Conservation (phyloP, 2,113 vertebrate genomes). For the Sorex fumeus region DNA sequence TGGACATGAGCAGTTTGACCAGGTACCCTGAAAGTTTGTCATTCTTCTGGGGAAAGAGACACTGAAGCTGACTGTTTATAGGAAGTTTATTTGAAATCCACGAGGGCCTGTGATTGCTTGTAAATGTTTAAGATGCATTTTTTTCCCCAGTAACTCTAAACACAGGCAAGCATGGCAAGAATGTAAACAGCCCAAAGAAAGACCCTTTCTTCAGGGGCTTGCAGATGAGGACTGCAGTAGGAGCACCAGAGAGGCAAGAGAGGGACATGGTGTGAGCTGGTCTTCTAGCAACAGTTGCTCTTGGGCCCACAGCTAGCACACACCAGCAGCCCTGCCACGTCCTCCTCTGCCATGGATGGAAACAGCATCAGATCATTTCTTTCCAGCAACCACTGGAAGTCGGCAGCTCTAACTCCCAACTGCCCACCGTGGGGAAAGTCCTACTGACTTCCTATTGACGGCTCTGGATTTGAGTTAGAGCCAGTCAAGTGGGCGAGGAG, state of each 20-base stretch:
- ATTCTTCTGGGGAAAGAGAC: slow-evolving; percentile 33
- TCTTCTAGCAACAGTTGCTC: rapidly evolving
- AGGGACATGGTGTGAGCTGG: rapidly evolving
- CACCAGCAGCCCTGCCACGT: not conserved
- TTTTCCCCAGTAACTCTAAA: slow-evolving; percentile 63
- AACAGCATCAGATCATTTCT: not conserved
- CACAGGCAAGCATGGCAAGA: slow-evolving; percentile 69
- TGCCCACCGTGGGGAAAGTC: not conserved
- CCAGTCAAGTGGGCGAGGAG: not conserved
- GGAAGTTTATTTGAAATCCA: slow-evolving; percentile 76
- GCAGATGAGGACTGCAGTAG: not conserved
- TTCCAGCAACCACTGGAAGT: not conserved
- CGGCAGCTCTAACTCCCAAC: not conserved
- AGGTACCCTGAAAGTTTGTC: slow-evolving; percentile 41
- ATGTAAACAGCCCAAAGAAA: slow-evolving; percentile 74
- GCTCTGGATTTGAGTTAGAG: slow-evolving; percentile 17
- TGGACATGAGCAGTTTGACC: not conserved
- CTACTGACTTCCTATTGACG: not conserved
- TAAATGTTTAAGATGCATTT: slow-evolving; percentile 77
- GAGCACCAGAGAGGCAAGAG: not conserved
- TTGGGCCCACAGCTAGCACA: not conserved
- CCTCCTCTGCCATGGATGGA: not conserved
- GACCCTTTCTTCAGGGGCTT: slow-evolving; percentile 28
- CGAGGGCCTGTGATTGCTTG: slow-evolving; percentile 73
- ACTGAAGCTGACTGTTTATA: slow-evolving; percentile 73